These are phyloP conservation scores for Calliphora vicina DNA, from an alignment of 1,140 invertebrate species.

Conservation along the genomic window DNA sequence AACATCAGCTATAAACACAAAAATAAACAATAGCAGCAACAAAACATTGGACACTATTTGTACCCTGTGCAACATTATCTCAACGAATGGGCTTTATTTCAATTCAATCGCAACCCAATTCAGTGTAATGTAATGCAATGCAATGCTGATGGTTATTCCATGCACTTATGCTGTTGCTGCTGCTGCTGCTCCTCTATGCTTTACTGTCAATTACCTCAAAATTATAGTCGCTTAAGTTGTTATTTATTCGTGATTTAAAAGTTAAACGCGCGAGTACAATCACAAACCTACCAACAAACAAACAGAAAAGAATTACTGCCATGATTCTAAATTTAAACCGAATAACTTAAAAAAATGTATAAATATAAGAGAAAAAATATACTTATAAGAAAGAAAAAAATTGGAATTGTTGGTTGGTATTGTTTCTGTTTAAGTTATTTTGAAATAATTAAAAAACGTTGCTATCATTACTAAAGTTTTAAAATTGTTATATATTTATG, in stretches of 20 bases:
- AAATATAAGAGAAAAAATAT: neutral
- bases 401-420: neutral
- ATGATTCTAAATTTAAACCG: slow-evolving; percentile 11
- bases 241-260: slow-evolving; percentile 35
- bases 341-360: neutral
- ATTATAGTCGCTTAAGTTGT: slow-evolving; percentile 29
- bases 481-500: too few relatives aligned
- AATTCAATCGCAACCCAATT: neutral
- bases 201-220: slow-evolving; percentile 34
- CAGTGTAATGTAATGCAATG: neutral
- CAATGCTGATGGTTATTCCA: neutral
- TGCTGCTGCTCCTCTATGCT: neutral
- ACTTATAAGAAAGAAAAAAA: neutral
- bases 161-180: neutral
- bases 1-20: too few relatives aligned
- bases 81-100: neutral
- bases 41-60: neutral
- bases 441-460: too few relatives aligned
- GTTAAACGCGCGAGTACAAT: slow-evolving; percentile 4
- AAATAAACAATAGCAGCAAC: neutral
- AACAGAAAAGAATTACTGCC: neutral
- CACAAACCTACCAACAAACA: neutral
- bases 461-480: too few relatives aligned
- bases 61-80: neutral
- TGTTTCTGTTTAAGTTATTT: neutral